phyloP scores from a whole-genome alignment of 2,113 vertebrate genomes.

The Bubo blakistoni region DNA sequence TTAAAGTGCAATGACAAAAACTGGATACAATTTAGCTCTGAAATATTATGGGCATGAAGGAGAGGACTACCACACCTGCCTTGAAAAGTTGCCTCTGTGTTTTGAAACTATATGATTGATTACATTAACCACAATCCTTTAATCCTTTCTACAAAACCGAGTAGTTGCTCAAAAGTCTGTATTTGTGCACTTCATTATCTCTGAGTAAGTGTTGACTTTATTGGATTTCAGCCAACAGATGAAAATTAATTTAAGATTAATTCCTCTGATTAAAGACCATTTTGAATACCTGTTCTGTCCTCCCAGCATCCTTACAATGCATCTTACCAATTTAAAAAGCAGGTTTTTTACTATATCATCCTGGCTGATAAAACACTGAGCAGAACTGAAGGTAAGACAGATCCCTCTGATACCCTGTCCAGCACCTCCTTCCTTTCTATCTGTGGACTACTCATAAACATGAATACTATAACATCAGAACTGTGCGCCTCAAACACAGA shows the following conservation, averaged over 20 bases:
- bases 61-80: not conserved
- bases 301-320: not conserved
- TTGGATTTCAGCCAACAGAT: not conserved
- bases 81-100: not conserved
- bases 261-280: not conserved
- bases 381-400: not conserved
- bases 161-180: not conserved
- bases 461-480: not conserved
- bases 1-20: not conserved
- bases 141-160: not conserved
- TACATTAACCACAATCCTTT: not conserved
- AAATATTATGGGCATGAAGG: not conserved
- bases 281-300: not conserved
- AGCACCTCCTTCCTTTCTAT: not conserved
- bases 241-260: not conserved
- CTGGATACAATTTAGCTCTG: not conserved
- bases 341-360: not conserved
- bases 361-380: not conserved
- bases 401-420: not conserved
- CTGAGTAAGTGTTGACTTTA: not conserved
- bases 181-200: not conserved
- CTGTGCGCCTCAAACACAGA: not conserved
- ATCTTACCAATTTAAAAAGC: not conserved
- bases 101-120: not conserved
- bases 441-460: accelerated